Evolutionary conservation across 2,113 vertebrate genomes (phyloP), one percentile per base, ranked within the genome.

Genomic region (Pagrus major): DNA sequence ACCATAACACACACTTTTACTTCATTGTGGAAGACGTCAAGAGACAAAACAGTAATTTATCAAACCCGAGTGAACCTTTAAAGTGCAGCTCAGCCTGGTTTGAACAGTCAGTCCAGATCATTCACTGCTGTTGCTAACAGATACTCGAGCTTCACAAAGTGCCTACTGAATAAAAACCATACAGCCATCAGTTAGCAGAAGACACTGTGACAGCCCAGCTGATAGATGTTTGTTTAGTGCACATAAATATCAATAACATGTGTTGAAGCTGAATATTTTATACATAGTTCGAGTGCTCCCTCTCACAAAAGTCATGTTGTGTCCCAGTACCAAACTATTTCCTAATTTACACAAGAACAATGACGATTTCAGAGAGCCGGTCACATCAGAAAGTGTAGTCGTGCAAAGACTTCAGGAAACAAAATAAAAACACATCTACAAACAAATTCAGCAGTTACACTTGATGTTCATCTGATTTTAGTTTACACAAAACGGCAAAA

Each of bases 51-150:
- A 61, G 20, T 63, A 0, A 44, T 59, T 69, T 4, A 56, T 63
- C 56, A 54, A 2, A 25, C 29, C 21, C 4, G 11, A 27, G 18
- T 6, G 20, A 55, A 39, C 41, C 21, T 64, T 9, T 7, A 27
- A n/a, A 11, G 44, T 14, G 61, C 74, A 25, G 60, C 68, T 67
- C 60, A 23, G 6, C 5, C 29, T 33, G 59, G 31, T 25, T 47
- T 37, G 6, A 33, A 60, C 61, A 2, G 23, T 6, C 10, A 25
- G 21, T 42, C 29, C n/a, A 25, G 29, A 41, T 67, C 20, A 7
- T 20, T 35, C 15, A 12, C 51, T 68, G 46, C 39, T 72, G 37
- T 33, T 78, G 51, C 27, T 74, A 20, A 73, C 33, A 82, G 41
- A 76, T 6, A 16, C 60, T 70, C 6, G 1, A 80, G 41, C 31